Evolutionary conservation across 2,113 vertebrate genomes (phyloP).

Genomic region (Epinephelus moara): DNA sequence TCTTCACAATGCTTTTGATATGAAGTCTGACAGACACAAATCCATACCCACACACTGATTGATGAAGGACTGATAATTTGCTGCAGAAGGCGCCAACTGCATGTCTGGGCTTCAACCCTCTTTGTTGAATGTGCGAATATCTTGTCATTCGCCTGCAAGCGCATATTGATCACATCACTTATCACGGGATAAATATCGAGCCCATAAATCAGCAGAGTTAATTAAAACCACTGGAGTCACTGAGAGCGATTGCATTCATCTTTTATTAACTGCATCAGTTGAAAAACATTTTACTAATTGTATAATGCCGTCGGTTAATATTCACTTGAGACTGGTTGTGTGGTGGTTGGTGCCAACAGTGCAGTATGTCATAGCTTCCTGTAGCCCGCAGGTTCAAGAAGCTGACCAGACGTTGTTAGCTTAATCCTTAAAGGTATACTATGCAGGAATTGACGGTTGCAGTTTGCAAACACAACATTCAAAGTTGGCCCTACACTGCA

Average conservation of each 20-base stretch:
- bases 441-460: too few species aligned
- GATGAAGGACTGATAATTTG: slow-evolving; percentile 24
- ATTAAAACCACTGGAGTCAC: slow-evolving; percentile 39
- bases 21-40: slow-evolving; percentile 14
- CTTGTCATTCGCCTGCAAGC: slow-evolving; percentile 2
- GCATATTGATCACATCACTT: slow-evolving; percentile 32
- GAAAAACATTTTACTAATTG: slow-evolving; percentile 3
- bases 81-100: slow-evolving; percentile 7
- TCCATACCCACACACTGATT: slow-evolving; percentile 1
- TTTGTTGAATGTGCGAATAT: slow-evolving; percentile 25
- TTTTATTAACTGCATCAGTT: background rate
- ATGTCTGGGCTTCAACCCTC: slow-evolving; percentile 4
- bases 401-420: slow-evolving; percentile 31
- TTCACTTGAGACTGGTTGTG: background rate
- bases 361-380: slow-evolving; percentile 9
- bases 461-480: too few species aligned
- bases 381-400: slow-evolving; percentile 6
- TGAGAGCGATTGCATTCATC: slow-evolving; percentile 1
- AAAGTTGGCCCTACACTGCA: too few species aligned
- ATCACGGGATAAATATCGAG: slow-evolving; percentile 11
- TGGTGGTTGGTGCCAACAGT: background rate
- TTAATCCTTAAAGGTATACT: background rate
- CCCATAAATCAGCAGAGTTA: slow-evolving; percentile 50
- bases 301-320: background rate
- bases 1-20: slow-evolving; percentile 23